Evolutionary conservation across 2,113 vertebrate species (phyloP), one percentile per base, ranked within the genome.

Genomic region (Stigmatopora argus): DNA sequence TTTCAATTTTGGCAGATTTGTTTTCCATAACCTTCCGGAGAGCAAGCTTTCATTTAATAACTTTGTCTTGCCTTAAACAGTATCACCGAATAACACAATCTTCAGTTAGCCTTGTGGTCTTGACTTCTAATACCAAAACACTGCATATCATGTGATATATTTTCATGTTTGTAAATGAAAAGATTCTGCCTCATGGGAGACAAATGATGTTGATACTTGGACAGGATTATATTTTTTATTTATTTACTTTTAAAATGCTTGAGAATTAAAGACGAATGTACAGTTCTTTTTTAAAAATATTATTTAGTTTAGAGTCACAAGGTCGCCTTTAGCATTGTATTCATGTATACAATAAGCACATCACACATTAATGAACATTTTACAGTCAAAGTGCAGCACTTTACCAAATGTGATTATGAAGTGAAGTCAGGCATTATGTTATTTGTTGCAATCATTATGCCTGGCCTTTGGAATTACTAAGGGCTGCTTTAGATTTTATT

Each of bases 11-110:
- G 26, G 19, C n/a, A 41, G n/a, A 31, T 77, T 64, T 71, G 56
- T 31, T 75, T 73, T 64, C 18, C 45, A 60, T 60, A 51, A 59
- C 34, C 45, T 59, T 44, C 3, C 62, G n/a, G 45, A 55, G 70
- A 67, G 45, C 52, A 48, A 38, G 10, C 45, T 31, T 62, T 63
- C 44, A 86, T 78, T 84, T 56, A 80, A 73, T 61, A 31, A 31
- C 26, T 31, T 31, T 31, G n/a, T 31, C 87, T 85, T 90, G 91
- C 92, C 92, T 87, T 92, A 93, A 7, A 69, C 83, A 92, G 38
- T 41, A 41, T 41, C 7, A 89, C 88, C 90, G 91, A 88, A 91
- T 83, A 78, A 75, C 70, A 79, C 80, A 70, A 65, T 79, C 82
- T 74, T 78, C 67, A 6, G 17, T 19, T 65, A 68, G 70, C 68